Evolutionary conservation across 1,140 invertebrate species (phyloP).

Genomic region (Drosophila setifemur): DNA sequence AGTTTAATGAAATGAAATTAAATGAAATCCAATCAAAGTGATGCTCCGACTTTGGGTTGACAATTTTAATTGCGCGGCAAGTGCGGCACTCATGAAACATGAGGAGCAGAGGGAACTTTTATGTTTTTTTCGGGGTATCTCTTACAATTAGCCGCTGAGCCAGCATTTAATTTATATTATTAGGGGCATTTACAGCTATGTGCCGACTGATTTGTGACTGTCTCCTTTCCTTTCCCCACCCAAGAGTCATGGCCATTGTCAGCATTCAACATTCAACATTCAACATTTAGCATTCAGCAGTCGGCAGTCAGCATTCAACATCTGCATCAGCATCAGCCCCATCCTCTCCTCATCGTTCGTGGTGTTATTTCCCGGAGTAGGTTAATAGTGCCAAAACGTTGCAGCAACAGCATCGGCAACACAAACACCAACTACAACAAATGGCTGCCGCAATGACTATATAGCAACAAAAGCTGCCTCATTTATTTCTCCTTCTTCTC

Average conservation of each 20-base stretch:
- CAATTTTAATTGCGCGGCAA: constrained; percentile 59
- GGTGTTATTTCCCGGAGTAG: constrained; percentile 66
- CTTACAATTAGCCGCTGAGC: constrained; percentile 58
- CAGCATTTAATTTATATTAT: constrained; percentile 68
- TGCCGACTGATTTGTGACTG: constrained; percentile 65
- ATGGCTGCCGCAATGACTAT: constrained; percentile 62
- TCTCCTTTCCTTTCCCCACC: constrained; percentile 50
- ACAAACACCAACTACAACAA: constrained; percentile 49
- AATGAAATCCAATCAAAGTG: constrained; percentile 16
- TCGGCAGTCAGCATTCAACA: constrained; percentile 18
- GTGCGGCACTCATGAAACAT: constrained; percentile 49
- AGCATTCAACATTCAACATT: constrained; percentile 9
- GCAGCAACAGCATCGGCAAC: constrained; percentile 46
- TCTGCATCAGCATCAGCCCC: constrained; percentile 50
- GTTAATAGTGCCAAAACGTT: constrained; percentile 79
- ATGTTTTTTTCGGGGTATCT: constrained; percentile 8
- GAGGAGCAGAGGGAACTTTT: constrained; percentile 22
- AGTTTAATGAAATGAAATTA: not conserved
- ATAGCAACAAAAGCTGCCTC: constrained; percentile 65
- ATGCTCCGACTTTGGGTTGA: constrained; percentile 16
- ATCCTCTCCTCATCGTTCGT: constrained; percentile 68
- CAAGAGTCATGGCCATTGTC: constrained; percentile 40
- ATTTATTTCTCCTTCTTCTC: constrained; percentile 61
- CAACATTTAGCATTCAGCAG: constrained; percentile 1
- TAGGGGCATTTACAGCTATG: constrained; percentile 66